Evolutionary conservation across 2,888 invertebrate species (phyloP), one percentile per base, ranked within the genome.

Genomic region (Alloplasta piceator): DNA sequence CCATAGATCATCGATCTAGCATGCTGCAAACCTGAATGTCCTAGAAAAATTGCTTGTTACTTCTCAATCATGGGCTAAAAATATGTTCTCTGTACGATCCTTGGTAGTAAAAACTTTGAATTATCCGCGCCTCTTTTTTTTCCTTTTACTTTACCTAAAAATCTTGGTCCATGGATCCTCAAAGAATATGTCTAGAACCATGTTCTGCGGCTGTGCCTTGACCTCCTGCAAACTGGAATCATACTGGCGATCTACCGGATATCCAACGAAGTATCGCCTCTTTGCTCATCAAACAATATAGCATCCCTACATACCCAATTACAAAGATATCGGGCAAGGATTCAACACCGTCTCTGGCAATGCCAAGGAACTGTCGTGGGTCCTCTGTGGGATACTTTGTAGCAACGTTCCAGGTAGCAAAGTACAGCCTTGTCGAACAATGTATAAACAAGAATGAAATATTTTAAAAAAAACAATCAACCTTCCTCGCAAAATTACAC

Each of bases 351-450:
- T 94, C 94, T 72, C 93, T 93, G 78, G 94, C 94, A 70, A 98
- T 93, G 64, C 95, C 95, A 68, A 98, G 91, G 61, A 98, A 92
- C 55, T 95, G 94, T 85, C 95, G 94, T 39, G 98, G 93, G 91
- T 96, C 95, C 88, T 96, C 95, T 43, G 95, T 95, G 39, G 96
- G 96, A 83, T 94, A 94, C 88, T 95, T 95, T 0, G 97, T 96
- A 48, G 97, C 97, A 70, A 98, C 98, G 94, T 98, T 98, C 95
- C 97, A 98, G 55, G 98, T 98, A 58, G 96, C 95, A 87, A 97
- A 94, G 92, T 97, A 97, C 84, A 98, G 93, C 90, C 96, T 97
- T 92, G 93, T 48, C 12, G 5, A 52, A 63, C 46, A 38, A n/a
- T 9, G 14, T 3, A 26, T 56, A 5, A 93, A 4, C 6, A 39